Evolutionary conservation across 2,888 invertebrate genomes (phyloP), one percentile per base, ranked within the genome.

Genomic region (Ophioninae sp.): DNA sequence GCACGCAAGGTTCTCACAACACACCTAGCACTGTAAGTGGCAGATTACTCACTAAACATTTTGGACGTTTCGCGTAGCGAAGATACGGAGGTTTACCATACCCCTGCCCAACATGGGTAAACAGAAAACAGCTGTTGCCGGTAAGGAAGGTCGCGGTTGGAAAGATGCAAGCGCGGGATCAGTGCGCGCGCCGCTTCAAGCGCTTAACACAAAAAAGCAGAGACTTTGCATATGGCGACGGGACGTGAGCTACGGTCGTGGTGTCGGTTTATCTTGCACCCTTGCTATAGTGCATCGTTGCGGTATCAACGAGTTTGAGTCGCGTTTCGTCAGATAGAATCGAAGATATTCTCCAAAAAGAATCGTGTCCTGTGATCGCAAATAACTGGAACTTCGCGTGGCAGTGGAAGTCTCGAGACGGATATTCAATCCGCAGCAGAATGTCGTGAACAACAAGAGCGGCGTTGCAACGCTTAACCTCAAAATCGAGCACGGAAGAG

Each of bases 381-480:
- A 23, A 57, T 74, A 44, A 10, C 23, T 62, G 61, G 30, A 30
- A 65, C 61, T 57, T 61, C 41, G n/a, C 50, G 59, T 41, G 64
- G 61, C 56, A 56, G 74, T 65, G 70, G 13, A 39, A 70, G 78
- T 67, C 78, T 81, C 74, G 82, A 69, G 70, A 44, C 41, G 39
- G 69, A 67, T 50, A 23, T 61, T 67, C 44, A 50, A 56, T 62
- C 50, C 44, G 64, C 65, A 21, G 8, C 72, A 73, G 62, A 80
- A 81, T 78, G 68, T 70, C 75, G 56, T 62, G 72, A 81, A 70
- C 59, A 61, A 61, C 69, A 69, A 82, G 69, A 79, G 79, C 84
- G 84, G 81, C 84, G 72, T 81, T 84, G 62, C 68, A 62, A 62
- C 67, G 56, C 70, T 70, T 84, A 81, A 84, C 84, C 81, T 84